Percentiles rank a stretch among this genome's conserved stretches.
These are phyloP conservation scores for Mesorhabditis spiculigera DNA, from an alignment of 2,888 invertebrate species.

Conservation along the genomic window DNA sequence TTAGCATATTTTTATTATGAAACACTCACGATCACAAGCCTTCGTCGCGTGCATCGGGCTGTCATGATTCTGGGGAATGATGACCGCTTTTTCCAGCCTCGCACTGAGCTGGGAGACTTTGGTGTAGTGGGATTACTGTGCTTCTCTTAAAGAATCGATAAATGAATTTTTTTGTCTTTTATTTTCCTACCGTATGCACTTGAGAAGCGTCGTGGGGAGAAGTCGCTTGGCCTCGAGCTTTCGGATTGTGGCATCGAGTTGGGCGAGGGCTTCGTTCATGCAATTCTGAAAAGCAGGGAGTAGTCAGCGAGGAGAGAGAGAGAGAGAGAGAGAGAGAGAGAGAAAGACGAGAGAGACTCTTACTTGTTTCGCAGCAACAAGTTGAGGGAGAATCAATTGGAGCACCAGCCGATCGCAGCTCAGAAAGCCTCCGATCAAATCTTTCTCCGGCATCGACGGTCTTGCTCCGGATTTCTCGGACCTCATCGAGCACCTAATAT, in stretches of 20 bases:
- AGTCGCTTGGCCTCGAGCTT: conserved; percentile 23
- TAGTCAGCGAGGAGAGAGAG: no score
- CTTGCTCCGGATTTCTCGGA: conserved; percentile 26
- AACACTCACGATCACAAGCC: neutral
- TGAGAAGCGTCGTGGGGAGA: conserved; percentile 24
- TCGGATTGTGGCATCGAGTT: conserved; percentile 24
- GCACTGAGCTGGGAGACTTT: neutral
- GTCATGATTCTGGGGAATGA: neutral
- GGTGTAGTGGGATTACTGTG: neutral
- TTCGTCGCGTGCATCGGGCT: neutral
- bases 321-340: no score
- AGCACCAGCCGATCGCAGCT: conserved; percentile 17
- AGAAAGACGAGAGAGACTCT: neutral
- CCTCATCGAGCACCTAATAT: conserved; percentile 22
- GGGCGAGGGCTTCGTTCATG: conserved; percentile 19
- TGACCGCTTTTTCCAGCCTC: neutral
- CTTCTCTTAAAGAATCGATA: neutral
- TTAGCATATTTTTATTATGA: no score
- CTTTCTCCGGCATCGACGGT: conserved; percentile 24
- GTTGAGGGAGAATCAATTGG: neutral
- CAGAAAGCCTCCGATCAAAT: conserved; percentile 26
- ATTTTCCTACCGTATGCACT: neutral
- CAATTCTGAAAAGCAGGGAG: no score
- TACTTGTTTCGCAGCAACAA: neutral
- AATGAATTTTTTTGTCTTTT: no score